These are phyloP conservation scores for Raphicerus campestris DNA, from an alignment of 2,113 vertebrate genomes.

Conservation along the genomic window DNA sequence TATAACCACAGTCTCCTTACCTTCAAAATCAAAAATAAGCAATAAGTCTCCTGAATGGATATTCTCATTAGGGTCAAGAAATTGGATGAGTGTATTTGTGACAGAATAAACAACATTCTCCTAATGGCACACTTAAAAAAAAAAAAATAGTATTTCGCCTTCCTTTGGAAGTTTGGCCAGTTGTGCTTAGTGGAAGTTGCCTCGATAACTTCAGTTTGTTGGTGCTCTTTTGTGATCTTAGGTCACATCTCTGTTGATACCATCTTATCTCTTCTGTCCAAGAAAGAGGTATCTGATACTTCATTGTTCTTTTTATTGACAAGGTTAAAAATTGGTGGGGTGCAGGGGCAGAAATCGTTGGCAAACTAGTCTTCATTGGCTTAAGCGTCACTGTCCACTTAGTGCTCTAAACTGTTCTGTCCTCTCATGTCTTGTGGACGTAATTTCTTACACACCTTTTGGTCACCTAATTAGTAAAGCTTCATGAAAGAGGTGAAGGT, in stretches of 20 bases:
- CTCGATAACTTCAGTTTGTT: background rate
- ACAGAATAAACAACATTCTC: background rate
- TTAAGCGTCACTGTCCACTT: background rate
- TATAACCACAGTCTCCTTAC: background rate
- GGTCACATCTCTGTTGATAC: background rate
- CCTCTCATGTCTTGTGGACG: background rate
- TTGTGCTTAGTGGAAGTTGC: background rate
- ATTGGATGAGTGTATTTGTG: background rate
- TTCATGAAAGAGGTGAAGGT: background rate
- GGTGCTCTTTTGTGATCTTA: background rate
- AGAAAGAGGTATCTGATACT: background rate
- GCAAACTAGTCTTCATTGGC: background rate
- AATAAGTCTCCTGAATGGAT: background rate
- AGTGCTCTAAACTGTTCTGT: background rate
- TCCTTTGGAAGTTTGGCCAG: background rate
- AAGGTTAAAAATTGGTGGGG: background rate
- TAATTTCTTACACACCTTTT: background rate
- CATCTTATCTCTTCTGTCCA: background rate
- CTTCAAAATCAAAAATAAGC: background rate
- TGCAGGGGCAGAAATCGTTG: background rate
- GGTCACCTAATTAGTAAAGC: background rate
- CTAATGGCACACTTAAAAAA: background rate
- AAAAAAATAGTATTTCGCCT: constrained; percentile 1
- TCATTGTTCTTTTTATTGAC: background rate
- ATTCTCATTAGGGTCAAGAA: background rate